Evolutionary conservation across 2,888 invertebrate species (phyloP).

Genomic region (Eurytoma adleriae): DNA sequence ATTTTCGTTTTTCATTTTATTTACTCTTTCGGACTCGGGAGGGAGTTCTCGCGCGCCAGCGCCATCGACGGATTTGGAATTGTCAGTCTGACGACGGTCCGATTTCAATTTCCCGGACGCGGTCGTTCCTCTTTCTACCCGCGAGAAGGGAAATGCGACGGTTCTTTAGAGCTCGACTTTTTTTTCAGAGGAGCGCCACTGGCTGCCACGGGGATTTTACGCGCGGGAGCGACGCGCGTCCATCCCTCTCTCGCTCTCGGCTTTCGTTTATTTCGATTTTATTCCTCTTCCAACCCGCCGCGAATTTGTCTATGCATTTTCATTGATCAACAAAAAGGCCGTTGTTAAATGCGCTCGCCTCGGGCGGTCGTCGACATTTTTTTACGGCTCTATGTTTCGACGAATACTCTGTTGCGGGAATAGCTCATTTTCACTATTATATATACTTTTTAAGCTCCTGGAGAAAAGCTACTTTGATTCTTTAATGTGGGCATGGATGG

Average conservation of each 20-base stretch:
- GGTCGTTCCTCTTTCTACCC: slow-evolving; percentile 19
- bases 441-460: too few relatives aligned
- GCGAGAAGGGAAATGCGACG: slow-evolving; percentile 31
- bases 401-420: too few relatives aligned
- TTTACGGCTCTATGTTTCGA: too few relatives aligned
- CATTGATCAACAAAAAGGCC: too few relatives aligned
- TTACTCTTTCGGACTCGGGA: slow-evolving; percentile 30
- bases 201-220: not conserved
- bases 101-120: slow-evolving; percentile 55
- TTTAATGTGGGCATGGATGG: too few relatives aligned
- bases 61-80: slow-evolving; percentile 50
- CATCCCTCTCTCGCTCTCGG: not conserved
- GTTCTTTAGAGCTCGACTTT: slow-evolving; percentile 37
- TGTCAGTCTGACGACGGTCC: slow-evolving; percentile 55
- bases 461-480: too few relatives aligned
- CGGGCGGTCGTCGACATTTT: too few relatives aligned
- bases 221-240: not conserved
- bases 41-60: slow-evolving; percentile 7
- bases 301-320: slow-evolving; percentile 9
- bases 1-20: slow-evolving; percentile 46
- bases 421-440: too few relatives aligned
- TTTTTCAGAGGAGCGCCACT: slow-evolving; percentile 7
- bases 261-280: slow-evolving; percentile 37
- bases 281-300: slow-evolving; percentile 20
- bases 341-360: too few relatives aligned